These are phyloP conservation scores for Tenebrosternarchus preto DNA, from an alignment of 2,113 vertebrate genomes.

Conservation along the genomic window DNA sequence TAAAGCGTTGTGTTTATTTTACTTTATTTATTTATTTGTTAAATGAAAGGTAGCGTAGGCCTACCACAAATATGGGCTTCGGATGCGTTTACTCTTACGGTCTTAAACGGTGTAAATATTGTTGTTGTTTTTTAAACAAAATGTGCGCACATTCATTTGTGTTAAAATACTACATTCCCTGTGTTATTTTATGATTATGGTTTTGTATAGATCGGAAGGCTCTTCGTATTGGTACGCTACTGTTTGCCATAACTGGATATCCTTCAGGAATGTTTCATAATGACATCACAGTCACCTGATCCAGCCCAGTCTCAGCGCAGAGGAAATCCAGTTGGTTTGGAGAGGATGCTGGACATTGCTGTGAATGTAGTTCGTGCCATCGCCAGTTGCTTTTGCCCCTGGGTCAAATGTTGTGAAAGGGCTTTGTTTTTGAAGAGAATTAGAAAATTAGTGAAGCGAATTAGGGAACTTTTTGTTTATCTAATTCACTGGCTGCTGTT, in stretches of 20 bases:
- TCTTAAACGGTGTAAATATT: too few relatives aligned
- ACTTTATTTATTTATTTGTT: too few relatives aligned
- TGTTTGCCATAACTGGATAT: slow-evolving; percentile 67
- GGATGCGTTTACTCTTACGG: too few relatives aligned
- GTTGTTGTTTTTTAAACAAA: not conserved
- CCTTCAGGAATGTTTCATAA: slow-evolving; percentile 55
- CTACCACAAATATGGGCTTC: too few relatives aligned
- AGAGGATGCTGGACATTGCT: slow-evolving; percentile 72
- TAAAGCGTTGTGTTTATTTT: too few relatives aligned
- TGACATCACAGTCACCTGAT: slow-evolving; percentile 77
- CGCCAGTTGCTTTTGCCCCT: slow-evolving; percentile 36
- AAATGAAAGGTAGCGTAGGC: too few relatives aligned
- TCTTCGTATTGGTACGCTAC: not conserved
- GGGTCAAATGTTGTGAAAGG: not conserved
- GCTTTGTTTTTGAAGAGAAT: slow-evolving; percentile 24
- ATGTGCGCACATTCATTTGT: slow-evolving; percentile 8
- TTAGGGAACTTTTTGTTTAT: not conserved
- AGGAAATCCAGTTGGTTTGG: slow-evolving; percentile 61
- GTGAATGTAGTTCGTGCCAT: slow-evolving; percentile 56
- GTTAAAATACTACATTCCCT: not conserved
- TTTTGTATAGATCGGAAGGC: slow-evolving; percentile 19
- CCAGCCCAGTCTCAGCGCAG: slow-evolving; percentile 38
- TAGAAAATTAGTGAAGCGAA: not conserved
- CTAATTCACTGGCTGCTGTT: not conserved
- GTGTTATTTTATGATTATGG: slow-evolving; percentile 3